Evolutionary conservation across 2,797 vertebrate genomes (phyloP), one percentile per base, ranked within the genome.

Genomic region (Anguilla obscura): DNA sequence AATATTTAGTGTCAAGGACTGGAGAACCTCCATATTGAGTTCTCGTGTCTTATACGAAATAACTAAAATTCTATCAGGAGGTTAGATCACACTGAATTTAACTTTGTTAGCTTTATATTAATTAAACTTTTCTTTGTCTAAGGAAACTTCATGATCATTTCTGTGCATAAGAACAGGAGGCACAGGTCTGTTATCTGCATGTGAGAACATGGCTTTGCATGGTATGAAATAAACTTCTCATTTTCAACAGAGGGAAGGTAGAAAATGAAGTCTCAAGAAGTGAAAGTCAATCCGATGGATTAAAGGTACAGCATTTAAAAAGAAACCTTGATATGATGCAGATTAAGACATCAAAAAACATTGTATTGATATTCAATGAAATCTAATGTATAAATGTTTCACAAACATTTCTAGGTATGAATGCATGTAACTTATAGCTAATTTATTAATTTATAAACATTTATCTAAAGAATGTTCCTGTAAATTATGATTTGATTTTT

Each of bases 231-330:
- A 82, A 18, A 66, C 85, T 56, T 87, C 76, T 86, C 82, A 16
- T 87, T 88, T 87, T 91, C 80, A 86, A 89, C 90, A 95, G 93
- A 86, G 89, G 83, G 63, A 90, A 89, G 87, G 88, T 9, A 58
- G 56, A 80, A 58, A 89, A 60, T 74, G 88, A 83, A 79, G 50
- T 76, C 45, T 58, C 87, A 87, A 83, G 1, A 18, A 92, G 93
- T 54, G 91, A 93, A 90, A 91, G 30, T 89, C 90, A 92, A 83
- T 71, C 88, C 82, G 21, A 88, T 0, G 90, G 92, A 85, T 85
- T 89, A 76, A 88, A 40, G 92, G 94, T 95, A 82, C 21, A n/a
- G 86, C 60, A 94, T 92, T 88, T 50, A 14, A 91, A 12, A 12
- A 60, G 1, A 27, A n/a, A 82, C 60, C 54, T 33, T 50, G 14